Conservation (phyloP, 2,888 invertebrate genomes). For the Antitype chi region DNA sequence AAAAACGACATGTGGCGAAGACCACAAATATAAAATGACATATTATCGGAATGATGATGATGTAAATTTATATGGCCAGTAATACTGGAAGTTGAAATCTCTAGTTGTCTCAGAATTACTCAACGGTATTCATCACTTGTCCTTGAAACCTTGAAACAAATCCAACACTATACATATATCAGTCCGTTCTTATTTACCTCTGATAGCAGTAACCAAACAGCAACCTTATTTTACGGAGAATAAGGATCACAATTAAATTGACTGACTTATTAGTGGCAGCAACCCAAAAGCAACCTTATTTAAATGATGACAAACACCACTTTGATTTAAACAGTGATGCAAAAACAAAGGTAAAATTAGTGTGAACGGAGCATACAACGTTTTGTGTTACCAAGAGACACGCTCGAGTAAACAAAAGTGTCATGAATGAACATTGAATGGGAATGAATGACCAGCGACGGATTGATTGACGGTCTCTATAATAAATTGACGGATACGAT, state of each 20-base stretch:
- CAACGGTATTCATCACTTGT: background rate
- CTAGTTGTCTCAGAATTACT: conserved; percentile 5
- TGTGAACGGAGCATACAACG: background rate
- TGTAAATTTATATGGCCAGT: background rate
- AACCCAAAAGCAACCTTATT: too few relatives aligned
- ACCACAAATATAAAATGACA: too few relatives aligned
- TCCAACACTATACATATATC: background rate
- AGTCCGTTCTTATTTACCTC: background rate
- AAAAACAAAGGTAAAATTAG: too few relatives aligned
- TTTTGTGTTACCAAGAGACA: conserved; percentile 22
- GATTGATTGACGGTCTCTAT: conserved; percentile 24
- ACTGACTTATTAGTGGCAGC: too few relatives aligned
- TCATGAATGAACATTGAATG: conserved; percentile 36
- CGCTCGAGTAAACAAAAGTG: conserved; percentile 40
- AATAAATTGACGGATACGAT: conserved; percentile 14
- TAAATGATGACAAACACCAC: too few relatives aligned
- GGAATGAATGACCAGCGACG: conserved; percentile 33
- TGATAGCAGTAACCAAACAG: too few relatives aligned
- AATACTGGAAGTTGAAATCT: background rate
- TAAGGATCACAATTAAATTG: too few relatives aligned
- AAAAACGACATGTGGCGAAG: too few relatives aligned
- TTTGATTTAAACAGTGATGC: too few relatives aligned
- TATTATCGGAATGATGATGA: too few relatives aligned
- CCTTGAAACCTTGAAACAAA: conserved; percentile 33
- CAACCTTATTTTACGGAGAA: too few relatives aligned